These are phyloP conservation scores for Mizuhopecten yessoensis DNA, from an alignment of 1,140 invertebrate species.

Conservation along the genomic window DNA sequence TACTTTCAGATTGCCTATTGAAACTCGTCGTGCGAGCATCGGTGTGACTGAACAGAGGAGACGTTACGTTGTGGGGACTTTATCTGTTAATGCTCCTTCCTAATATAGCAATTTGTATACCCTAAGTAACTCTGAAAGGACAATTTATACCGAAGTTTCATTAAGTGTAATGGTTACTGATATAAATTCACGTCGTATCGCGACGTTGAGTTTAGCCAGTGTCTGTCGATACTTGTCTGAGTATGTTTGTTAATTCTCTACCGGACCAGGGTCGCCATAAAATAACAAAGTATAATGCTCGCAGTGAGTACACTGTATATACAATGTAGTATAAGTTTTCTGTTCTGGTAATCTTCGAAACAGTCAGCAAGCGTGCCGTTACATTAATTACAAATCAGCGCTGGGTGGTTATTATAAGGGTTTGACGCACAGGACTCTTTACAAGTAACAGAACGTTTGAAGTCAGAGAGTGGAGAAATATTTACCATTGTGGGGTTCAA, in stretches of 20 bases:
- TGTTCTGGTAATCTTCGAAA: not conserved
- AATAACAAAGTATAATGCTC: not conserved
- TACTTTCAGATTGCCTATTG: slow-evolving; percentile 29
- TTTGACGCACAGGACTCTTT: not conserved
- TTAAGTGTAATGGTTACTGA: not conserved
- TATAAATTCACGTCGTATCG: too few species aligned
- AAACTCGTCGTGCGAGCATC: not conserved
- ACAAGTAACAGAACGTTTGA: not conserved
- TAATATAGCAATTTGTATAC: slow-evolving; percentile 39
- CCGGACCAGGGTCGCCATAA: not conserved
- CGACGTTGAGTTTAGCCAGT: not conserved
- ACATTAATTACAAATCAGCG: not conserved
- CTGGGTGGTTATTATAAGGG: not conserved
- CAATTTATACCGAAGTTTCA: not conserved
- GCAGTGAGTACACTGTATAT: not conserved
- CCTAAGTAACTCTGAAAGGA: not conserved
- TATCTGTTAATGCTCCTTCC: not conserved
- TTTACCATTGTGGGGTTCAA: not conserved
- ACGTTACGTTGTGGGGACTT: not conserved
- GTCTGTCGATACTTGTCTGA: not conserved
- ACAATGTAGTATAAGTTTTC: too few species aligned
- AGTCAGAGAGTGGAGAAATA: not conserved
- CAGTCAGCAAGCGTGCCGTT: not conserved
- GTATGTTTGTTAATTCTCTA: not conserved
- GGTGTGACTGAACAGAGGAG: not conserved